Percentiles rank a stretch among this genome's conserved stretches.
Evolutionary conservation across 2,113 vertebrate genomes (phyloP).

Genomic region (Columbina picui): DNA sequence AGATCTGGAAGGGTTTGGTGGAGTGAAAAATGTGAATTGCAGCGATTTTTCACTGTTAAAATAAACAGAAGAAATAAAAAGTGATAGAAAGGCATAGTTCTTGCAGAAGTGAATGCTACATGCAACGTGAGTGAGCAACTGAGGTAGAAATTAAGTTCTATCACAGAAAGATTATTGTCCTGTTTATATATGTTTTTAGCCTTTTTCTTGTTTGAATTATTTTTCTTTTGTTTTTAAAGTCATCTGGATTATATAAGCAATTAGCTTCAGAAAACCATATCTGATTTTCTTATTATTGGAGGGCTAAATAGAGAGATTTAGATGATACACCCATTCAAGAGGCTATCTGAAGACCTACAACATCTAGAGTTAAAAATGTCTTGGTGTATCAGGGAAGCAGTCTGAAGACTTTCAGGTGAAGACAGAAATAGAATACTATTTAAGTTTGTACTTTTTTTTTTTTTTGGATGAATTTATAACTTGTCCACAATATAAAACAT

Average conservation of each 20-base stretch:
- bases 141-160: neutral
- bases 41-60: neutral
- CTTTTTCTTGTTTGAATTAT: neutral
- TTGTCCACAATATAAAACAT: neutral
- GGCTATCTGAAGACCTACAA: neutral
- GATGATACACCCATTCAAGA: neutral
- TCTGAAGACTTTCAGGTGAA: neutral
- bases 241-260: neutral
- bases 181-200: neutral
- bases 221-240: neutral
- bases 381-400: rapidly evolving
- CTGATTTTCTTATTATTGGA: neutral
- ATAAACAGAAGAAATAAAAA: neutral
- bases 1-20: neutral
- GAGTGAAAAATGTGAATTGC: neutral
- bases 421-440: neutral
- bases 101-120: neutral
- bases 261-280: neutral
- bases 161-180: neutral
- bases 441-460: neutral
- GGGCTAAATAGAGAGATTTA: neutral
- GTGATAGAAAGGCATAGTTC: neutral
- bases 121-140: neutral
- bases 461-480: neutral
- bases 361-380: neutral